phyloP scores from a whole-genome alignment of 1,140 invertebrate species.

The Dryas iulia region DNA sequence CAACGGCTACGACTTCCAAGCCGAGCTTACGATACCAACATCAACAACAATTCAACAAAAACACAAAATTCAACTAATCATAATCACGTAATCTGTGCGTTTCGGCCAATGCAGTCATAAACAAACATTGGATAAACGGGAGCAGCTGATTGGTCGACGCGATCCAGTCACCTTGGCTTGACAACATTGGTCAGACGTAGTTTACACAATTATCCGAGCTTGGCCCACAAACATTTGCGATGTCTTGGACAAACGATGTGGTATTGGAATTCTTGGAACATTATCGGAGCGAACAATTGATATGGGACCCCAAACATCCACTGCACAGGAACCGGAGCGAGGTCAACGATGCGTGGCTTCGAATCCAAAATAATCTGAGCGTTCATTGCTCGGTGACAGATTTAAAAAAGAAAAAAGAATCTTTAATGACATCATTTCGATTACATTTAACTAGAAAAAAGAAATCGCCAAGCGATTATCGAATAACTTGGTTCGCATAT shows the following conservation, averaged over 20 bases:
- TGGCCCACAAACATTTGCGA: conserved; percentile 40
- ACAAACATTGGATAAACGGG: conserved; percentile 58
- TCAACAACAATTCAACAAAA: neutral
- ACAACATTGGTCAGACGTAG: conserved; percentile 23
- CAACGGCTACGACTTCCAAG: neutral
- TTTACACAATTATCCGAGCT: conserved; percentile 14
- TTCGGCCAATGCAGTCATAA: conserved; percentile 48
- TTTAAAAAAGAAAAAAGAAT: conserved; percentile 69
- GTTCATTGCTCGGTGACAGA: conserved; percentile 55
- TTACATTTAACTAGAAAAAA: conserved; percentile 59
- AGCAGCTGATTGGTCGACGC: conserved; percentile 46
- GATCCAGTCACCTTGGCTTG: conserved; percentile 37
- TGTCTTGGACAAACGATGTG: conserved; percentile 50
- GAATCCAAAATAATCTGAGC: conserved; percentile 55
- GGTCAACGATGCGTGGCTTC: conserved; percentile 43
- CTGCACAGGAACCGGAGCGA: conserved; percentile 37
- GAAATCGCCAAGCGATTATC: conserved; percentile 47
- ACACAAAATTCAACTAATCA: neutral
- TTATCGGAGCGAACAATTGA: conserved; percentile 42
- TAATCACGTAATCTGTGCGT: conserved; percentile 55
- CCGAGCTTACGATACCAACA: neutral
- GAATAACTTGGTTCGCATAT: conserved; percentile 61
- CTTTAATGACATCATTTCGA: conserved; percentile 64
- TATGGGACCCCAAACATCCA: conserved; percentile 56
- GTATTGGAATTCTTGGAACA: conserved; percentile 54